Evolutionary conservation across 2,888 invertebrate genomes (phyloP).

Genomic region (Maniola hyperantus): DNA sequence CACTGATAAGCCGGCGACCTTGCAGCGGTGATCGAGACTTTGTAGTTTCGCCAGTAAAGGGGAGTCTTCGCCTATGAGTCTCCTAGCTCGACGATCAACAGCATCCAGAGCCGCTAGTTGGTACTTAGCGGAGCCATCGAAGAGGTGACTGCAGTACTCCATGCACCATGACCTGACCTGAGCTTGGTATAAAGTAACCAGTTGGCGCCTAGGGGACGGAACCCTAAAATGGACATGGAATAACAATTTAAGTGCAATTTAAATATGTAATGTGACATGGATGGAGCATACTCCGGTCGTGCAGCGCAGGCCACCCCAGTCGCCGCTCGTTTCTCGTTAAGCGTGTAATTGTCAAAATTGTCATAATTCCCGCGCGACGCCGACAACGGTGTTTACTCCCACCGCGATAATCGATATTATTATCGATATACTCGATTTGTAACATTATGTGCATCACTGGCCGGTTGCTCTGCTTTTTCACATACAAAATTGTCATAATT

Average conservation of each 20-base stretch:
- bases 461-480: not conserved
- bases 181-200: no score
- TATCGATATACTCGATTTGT: constrained; percentile 25
- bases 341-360: constrained; percentile 75
- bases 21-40: no score
- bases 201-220: no score
- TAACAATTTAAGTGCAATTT: not conserved
- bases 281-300: constrained; percentile 49
- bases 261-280: constrained; percentile 43
- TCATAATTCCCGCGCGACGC: constrained; percentile 69
- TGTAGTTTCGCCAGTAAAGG: no score
- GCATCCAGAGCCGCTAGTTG: no score
- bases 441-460: constrained; percentile 2
- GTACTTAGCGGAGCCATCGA: no score
- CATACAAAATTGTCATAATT: constrained; percentile 77
- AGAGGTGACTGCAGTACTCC: no score
- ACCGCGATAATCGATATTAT: constrained; percentile 42
- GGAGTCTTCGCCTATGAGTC: no score
- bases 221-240: no score
- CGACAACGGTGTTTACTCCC: constrained; percentile 49
- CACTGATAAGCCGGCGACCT: no score
- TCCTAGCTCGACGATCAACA: no score
- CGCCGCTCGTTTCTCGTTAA: constrained; percentile 60
- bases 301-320: constrained; percentile 55
- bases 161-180: no score